phyloP scores from a whole-genome alignment of 1,140 invertebrate genomes.

The Calosoma granatense region DNA sequence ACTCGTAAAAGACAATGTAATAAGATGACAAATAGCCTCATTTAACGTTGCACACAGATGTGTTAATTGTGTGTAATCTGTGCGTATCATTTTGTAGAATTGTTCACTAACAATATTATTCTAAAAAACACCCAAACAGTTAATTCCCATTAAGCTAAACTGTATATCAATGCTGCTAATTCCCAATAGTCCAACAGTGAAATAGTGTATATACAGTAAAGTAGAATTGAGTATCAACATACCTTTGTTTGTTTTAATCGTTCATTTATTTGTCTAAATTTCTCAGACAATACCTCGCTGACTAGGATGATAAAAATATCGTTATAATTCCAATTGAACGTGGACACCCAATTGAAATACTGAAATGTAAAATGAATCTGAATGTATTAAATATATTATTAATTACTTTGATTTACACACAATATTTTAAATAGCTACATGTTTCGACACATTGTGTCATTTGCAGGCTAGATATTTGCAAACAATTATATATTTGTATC shows the following conservation, averaged over 20 bases:
- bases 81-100: not conserved
- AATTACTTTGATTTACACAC: not conserved
- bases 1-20: not conserved
- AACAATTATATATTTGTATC: too few species aligned
- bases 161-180: too few species aligned
- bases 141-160: too few species aligned
- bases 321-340: not conserved
- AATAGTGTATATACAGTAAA: too few species aligned
- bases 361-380: too few species aligned
- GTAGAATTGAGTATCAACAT: not conserved
- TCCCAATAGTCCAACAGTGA: too few species aligned
- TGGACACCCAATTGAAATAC: conserved; percentile 3
- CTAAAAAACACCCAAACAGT: too few species aligned
- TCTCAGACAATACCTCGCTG: not conserved
- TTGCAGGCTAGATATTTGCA: too few species aligned
- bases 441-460: too few species aligned
- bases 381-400: not conserved
- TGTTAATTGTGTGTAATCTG: not conserved
- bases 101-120: not conserved
- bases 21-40: not conserved
- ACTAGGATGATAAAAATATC: conserved; percentile 2
- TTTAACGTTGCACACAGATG: not conserved
- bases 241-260: not conserved
- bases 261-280: not conserved
- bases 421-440: too few species aligned